Evolutionary conservation across 2,888 invertebrate genomes (phyloP), one percentile per base, ranked within the genome.

Genomic region (Celastrina argiolus): DNA sequence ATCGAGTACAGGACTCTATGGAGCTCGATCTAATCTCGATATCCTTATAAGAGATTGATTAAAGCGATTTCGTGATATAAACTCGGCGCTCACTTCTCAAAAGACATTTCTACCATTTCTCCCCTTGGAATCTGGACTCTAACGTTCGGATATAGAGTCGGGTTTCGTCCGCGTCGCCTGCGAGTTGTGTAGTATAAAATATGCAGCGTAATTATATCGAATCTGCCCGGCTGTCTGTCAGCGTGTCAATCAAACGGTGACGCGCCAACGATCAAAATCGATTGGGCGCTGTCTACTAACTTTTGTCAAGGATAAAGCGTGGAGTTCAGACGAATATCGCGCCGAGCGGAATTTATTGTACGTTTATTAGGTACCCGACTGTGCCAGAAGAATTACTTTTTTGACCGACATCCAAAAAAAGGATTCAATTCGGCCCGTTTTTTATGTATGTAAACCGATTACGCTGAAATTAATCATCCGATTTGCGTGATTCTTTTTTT

Each of bases 121-220:
- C n/a, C 1, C 58, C 14, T 41, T 31, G 8, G 18, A 69, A 36
- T 65, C 34, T 45, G 5, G 16, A 67, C 67, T 56, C 56, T 69
- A 69, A 8, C 0, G 0, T 0, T 0, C n/a, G 10, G 6, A 0
- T 0, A 34, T 72, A 72, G 56, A 56, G 68, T 63, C 22, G 22
- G 65, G 45, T 31, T 31, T 68, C 3, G 4, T 1, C 1, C 31
- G 14, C 7, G 10, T 41, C 7, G 10, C 1, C 0, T 5, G 65
- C 56, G 39, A 69, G 70, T 72, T 69, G 69, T 71, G 73, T 72
- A 71, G 80, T 81, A 81, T 81, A 85, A 87, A 89, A 87, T 84
- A 84, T 88, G 90, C 87, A 83, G 80, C 77, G 88, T 89, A 90
- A 89, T 89, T 88, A 88, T 84, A 83, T 83, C 82, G 87, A 87